phyloP scores from a whole-genome alignment of 1,140 invertebrate genomes.

The Dufourea novaeangliae region DNA sequence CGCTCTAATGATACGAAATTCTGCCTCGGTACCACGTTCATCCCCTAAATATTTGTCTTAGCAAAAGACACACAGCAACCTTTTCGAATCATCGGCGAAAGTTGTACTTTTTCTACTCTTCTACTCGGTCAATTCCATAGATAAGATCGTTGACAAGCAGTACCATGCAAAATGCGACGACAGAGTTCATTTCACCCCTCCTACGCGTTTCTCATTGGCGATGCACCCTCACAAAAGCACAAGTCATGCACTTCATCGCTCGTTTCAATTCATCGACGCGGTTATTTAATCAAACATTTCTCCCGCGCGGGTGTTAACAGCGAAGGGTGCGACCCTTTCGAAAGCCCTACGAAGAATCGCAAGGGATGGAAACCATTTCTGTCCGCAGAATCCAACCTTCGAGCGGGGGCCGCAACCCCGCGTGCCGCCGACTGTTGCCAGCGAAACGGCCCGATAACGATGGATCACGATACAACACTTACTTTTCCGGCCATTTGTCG shows the following conservation, averaged over 20 bases:
- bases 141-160: background rate
- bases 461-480: slow-evolving; percentile 69
- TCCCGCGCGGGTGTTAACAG: slow-evolving; percentile 58
- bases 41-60: background rate
- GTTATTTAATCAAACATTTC: slow-evolving; percentile 82
- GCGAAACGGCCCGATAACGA: slow-evolving; percentile 60
- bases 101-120: background rate
- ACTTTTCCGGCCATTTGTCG: slow-evolving; percentile 74
- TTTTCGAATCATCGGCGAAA: background rate
- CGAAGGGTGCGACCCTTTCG: slow-evolving; percentile 73
- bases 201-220: slow-evolving; percentile 65
- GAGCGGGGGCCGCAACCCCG: slow-evolving; percentile 30
- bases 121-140: background rate
- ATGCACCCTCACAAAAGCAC: slow-evolving; percentile 76
- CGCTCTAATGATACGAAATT: slow-evolving; percentile 48
- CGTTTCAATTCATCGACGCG: slow-evolving; percentile 80
- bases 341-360: slow-evolving; percentile 23
- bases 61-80: background rate
- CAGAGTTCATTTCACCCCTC: background rate
- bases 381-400: slow-evolving; percentile 75
- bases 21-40: slow-evolving; percentile 24
- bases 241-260: slow-evolving; percentile 80
- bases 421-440: slow-evolving; percentile 17
- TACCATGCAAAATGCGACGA: background rate
- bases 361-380: slow-evolving; percentile 65